These are phyloP conservation scores for Cheilosia vernalis DNA, from an alignment of 2,888 invertebrate species.

Conservation along the genomic window DNA sequence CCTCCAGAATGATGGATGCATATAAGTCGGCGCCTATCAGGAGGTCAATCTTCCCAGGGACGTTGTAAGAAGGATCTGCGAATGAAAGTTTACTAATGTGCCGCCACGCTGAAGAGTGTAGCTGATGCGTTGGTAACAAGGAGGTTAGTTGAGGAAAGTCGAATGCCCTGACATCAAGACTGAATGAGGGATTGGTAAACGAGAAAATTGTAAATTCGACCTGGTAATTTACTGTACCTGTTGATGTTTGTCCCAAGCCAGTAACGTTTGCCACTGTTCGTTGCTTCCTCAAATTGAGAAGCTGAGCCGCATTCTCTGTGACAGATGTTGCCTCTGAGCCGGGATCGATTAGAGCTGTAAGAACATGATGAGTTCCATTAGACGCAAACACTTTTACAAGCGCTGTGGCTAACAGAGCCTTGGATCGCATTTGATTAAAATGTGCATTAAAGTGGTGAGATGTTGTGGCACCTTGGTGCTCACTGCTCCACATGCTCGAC, in stretches of 20 bases:
- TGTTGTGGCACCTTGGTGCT: background rate
- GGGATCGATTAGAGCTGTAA: constrained; percentile 9
- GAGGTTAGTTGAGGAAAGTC: too few species aligned
- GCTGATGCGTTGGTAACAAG: too few species aligned
- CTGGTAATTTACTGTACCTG: background rate
- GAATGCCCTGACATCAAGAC: too few species aligned
- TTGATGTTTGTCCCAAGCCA: constrained; percentile 5
- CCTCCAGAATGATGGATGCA: constrained; percentile 30
- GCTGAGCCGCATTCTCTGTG: background rate
- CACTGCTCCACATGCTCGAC: background rate
- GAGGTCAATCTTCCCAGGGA: constrained; percentile 29
- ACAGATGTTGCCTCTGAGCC: constrained; percentile 16
- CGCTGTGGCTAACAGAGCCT: background rate
- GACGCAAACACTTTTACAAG: background rate
- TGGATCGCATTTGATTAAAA: background rate
- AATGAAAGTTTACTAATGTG: constrained; percentile 4
- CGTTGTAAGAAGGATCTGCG: constrained; percentile 8
- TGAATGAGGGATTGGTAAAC: too few species aligned
- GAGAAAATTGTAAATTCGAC: background rate
- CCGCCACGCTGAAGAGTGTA: background rate
- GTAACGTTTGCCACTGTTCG: constrained; percentile 2
- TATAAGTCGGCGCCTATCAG: constrained; percentile 30
- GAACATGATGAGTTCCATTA: background rate
- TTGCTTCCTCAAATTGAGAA: background rate
- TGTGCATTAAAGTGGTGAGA: background rate